Evolutionary conservation across 2,113 vertebrate species (phyloP).

Genomic region (Dasyprocta punctata): DNA sequence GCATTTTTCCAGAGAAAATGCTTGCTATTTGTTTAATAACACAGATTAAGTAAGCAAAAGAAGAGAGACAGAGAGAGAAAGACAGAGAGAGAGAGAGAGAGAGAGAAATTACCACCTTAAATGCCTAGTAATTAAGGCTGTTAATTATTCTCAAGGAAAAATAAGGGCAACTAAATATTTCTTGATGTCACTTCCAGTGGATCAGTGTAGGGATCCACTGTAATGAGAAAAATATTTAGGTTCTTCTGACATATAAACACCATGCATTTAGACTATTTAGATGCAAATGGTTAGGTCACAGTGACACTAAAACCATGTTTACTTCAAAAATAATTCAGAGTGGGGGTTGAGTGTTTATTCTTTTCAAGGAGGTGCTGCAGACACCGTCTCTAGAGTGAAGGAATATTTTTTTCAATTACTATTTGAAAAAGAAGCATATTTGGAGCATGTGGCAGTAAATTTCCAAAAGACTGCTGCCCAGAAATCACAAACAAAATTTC

Average conservation of each 20-base stretch:
- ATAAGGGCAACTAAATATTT: neutral
- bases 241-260: neutral
- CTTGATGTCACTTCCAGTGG: neutral
- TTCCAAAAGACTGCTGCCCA: neutral
- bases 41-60: neutral
- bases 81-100: too few species aligned
- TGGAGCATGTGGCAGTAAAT: neutral
- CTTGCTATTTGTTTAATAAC: neutral
- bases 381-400: neutral
- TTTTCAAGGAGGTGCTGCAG: neutral
- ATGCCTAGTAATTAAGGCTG: neutral
- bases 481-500: constrained; percentile 11
- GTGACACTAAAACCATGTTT: neutral
- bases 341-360: neutral
- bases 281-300: neutral
- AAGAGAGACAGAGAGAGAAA: too few species aligned
- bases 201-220: neutral
- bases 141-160: neutral
- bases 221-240: neutral
- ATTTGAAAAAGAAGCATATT: neutral
- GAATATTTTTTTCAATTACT: neutral
- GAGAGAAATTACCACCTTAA: neutral
- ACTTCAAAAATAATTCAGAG: constrained; percentile 14
- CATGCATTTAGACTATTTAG: neutral
- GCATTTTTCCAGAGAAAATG: neutral